Evolutionary conservation across 2,888 invertebrate genomes (phyloP).

Genomic region (Corythucha ciliata): DNA sequence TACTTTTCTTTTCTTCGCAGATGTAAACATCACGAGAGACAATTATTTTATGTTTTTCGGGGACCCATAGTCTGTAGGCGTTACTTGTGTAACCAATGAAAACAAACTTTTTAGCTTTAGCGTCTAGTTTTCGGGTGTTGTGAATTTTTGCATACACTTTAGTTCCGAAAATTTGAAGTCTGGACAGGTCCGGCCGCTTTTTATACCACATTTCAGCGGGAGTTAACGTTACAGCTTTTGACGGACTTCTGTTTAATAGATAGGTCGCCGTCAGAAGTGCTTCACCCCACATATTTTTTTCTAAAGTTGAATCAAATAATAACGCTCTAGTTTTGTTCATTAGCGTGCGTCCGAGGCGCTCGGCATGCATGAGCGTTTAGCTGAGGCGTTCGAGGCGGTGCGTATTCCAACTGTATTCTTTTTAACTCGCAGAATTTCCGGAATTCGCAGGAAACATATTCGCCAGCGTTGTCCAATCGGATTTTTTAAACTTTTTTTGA

Average conservation of each 20-base stretch:
- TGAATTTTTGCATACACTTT: constrained; percentile 6
- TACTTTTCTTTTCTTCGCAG: no score
- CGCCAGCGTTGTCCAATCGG: constrained; percentile 3
- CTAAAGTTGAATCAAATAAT: not conserved
- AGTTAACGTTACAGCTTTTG: constrained; percentile 1
- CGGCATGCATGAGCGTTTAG: constrained; percentile 16
- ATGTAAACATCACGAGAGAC: constrained; percentile 15
- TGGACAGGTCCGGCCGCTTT: constrained; percentile 5
- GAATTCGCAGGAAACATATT: constrained; percentile 7
- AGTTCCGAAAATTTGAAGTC: constrained; percentile 7
- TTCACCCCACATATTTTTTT: not conserved
- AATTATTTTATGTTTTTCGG: constrained; percentile 13
- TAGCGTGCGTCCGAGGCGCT: constrained; percentile 7
- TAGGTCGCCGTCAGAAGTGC: constrained; percentile 1
- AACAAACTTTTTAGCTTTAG: not conserved
- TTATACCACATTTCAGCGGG: constrained; percentile 14
- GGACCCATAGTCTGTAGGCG: constrained; percentile 10
- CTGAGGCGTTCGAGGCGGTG: constrained; percentile 15
- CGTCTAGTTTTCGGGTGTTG: not conserved
- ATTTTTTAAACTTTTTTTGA: constrained; percentile 8
- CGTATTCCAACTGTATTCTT: constrained; percentile 11
- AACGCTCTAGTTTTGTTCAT: constrained; percentile 10
- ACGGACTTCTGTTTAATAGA: constrained; percentile 11
- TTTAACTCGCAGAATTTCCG: constrained; percentile 8
- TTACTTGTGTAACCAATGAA: constrained; percentile 19